Conservation (phyloP, 2,113 vertebrate species). For the Athene cunicularia region DNA sequence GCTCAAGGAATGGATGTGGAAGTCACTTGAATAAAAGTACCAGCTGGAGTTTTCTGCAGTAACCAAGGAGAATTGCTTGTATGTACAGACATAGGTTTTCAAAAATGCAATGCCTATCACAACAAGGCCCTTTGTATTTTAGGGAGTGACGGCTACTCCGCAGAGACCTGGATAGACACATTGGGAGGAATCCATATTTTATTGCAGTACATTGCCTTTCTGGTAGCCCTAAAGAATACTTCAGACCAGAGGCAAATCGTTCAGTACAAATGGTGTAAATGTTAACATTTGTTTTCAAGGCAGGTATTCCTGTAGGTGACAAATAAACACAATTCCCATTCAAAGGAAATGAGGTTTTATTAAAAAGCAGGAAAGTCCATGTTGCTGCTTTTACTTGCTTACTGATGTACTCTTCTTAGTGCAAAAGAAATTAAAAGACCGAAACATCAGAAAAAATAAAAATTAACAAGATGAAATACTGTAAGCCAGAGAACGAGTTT, state of each 20-base stretch:
- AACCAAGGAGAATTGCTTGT: not conserved
- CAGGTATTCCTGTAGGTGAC: not conserved
- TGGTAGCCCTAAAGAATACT: not conserved
- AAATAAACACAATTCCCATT: not conserved
- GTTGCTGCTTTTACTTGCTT: not conserved
- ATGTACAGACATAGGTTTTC: not conserved
- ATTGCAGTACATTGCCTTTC: not conserved
- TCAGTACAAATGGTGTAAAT: not conserved
- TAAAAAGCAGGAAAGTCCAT: not conserved
- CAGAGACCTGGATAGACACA: not conserved
- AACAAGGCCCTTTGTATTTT: not conserved
- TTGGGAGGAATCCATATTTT: not conserved
- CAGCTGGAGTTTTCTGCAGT: not conserved
- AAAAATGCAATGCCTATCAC: not conserved
- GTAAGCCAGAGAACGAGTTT: not conserved
- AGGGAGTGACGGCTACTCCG: not conserved
- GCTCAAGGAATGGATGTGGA: fast-evolving
- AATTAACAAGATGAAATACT: not conserved
- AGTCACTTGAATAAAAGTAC: not conserved
- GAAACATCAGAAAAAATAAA: not conserved
- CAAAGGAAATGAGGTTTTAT: not conserved
- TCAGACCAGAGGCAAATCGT: not conserved
- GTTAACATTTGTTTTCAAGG: not conserved
- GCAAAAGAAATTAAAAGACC: not conserved
- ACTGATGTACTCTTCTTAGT: not conserved